These are phyloP conservation scores for Scaptomyza parva DNA, from an alignment of 2,888 invertebrate species.

Conservation along the genomic window DNA sequence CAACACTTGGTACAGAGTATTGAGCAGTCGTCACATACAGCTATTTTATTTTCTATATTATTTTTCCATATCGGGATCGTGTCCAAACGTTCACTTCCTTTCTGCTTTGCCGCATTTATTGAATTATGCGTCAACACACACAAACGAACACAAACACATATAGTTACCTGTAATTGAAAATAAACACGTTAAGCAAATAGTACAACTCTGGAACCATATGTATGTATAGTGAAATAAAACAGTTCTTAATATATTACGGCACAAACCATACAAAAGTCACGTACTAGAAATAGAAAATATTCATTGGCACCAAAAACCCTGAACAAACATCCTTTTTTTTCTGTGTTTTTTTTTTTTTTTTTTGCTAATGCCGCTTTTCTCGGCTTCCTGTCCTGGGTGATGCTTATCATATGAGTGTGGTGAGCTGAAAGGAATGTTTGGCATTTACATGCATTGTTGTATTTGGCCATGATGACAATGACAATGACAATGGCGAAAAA, in stretches of 20 bases:
- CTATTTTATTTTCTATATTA: not conserved
- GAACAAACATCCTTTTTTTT: slow-evolving; percentile 78
- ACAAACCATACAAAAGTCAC: slow-evolving; percentile 67
- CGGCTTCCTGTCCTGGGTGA: slow-evolving; percentile 74
- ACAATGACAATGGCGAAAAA: slow-evolving; percentile 29
- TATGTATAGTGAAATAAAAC: slow-evolving; percentile 14
- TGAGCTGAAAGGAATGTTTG: slow-evolving; percentile 35
- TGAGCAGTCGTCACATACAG: not conserved
- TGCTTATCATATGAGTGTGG: slow-evolving; percentile 69
- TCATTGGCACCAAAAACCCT: slow-evolving; percentile 56
- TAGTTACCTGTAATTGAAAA: slow-evolving; percentile 71
- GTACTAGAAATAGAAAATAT: slow-evolving; percentile 44
- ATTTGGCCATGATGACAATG: slow-evolving; percentile 32
- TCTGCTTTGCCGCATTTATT: slow-evolving; percentile 13
- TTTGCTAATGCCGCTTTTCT: slow-evolving; percentile 29
- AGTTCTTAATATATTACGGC: slow-evolving; percentile 57
- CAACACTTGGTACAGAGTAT: not conserved
- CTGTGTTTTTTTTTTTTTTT: slow-evolving; percentile 67
- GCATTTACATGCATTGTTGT: slow-evolving; percentile 37
- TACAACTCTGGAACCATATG: slow-evolving; percentile 11
- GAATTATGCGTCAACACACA: slow-evolving; percentile 65
- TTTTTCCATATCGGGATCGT: slow-evolving; percentile 24
- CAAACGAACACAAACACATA: slow-evolving; percentile 56
- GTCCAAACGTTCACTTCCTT: slow-evolving; percentile 51
- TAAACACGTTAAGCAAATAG: slow-evolving; percentile 65